Evolutionary conservation across 2,797 vertebrate species (phyloP).

Genomic region (Sebastes nivosus): DNA sequence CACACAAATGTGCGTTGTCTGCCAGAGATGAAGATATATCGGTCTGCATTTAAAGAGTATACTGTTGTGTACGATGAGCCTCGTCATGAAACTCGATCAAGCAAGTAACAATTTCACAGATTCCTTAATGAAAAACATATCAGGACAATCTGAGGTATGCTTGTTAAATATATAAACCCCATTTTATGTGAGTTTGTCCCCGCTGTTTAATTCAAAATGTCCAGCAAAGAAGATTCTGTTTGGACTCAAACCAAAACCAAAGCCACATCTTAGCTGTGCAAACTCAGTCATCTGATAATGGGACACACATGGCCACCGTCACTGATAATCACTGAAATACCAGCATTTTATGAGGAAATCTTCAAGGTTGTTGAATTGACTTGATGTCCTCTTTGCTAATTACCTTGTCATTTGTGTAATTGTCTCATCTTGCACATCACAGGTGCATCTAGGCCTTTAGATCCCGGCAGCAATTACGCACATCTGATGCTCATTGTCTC

Average conservation of each 20-base stretch:
- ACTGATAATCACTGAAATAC: conserved; percentile 46
- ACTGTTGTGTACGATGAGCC: background rate
- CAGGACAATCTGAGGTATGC: background rate
- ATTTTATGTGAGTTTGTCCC: background rate
- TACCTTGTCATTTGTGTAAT: conserved; percentile 63
- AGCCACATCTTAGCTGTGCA: conserved; percentile 45
- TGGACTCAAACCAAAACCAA: conserved; percentile 33
- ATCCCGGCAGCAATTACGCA: conserved; percentile 60
- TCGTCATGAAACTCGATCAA: background rate
- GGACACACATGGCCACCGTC: conserved; percentile 69
- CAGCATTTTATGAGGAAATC: conserved; percentile 47
- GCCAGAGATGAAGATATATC: background rate
- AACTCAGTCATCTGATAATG: conserved; percentile 59
- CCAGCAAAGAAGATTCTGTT: background rate
- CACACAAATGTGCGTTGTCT: conserved; percentile 5
- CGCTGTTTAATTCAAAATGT: background rate
- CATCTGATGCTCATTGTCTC: conserved; percentile 75
- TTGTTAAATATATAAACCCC: background rate
- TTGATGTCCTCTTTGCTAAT: conserved; percentile 55
- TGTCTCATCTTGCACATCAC: conserved; percentile 55
- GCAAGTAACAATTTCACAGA: background rate
- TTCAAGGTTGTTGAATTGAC: conserved; percentile 57
- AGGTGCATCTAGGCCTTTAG: conserved; percentile 62
- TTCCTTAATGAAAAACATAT: conserved; percentile 3
- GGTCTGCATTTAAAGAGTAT: background rate